Percentiles rank a stretch among this genome's conserved stretches.
Conservation (phyloP, 23 tunicate species). For the Corella eumyota region DNA sequence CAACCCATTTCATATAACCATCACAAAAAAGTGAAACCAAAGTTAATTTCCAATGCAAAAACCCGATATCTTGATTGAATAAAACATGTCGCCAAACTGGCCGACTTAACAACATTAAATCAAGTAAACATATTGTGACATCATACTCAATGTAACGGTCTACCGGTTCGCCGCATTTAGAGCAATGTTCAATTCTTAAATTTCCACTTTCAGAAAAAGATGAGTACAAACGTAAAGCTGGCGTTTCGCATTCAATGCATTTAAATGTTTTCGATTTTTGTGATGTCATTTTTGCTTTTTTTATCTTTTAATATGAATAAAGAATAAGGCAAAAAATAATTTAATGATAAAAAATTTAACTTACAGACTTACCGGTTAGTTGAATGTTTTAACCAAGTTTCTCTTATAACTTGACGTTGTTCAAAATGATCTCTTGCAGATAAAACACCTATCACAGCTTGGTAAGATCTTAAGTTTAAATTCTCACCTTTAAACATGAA, state of each 20-base stretch:
- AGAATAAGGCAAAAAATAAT: not conserved
- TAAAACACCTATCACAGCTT: constrained; percentile 18
- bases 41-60: constrained; percentile 60
- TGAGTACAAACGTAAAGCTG: constrained; percentile 33
- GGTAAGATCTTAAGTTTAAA: too few species aligned
- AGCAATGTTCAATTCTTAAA: constrained; percentile 72
- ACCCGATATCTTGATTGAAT: constrained; percentile 40
- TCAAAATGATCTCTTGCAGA: constrained; percentile 23
- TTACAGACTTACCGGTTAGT: not conserved
- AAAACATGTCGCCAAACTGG: constrained; percentile 77
- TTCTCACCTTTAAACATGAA: too few species aligned
- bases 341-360: constrained; percentile 1
- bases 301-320: not conserved
- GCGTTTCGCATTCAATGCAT: constrained; percentile 45
- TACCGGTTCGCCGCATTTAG: constrained; percentile 59
- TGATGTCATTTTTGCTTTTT: not conserved
- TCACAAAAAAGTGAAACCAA: constrained; percentile 71
- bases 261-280: not conserved
- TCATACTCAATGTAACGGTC: constrained; percentile 86
- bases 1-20: constrained; percentile 85
- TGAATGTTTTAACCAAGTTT: constrained; percentile 8
- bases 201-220: constrained; percentile 53
- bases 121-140: constrained; percentile 44
- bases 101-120: constrained; percentile 43
- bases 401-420: constrained; percentile 8